phyloP scores from a whole-genome alignment of 2,113 vertebrate genomes.

The Polyodon spathula region DNA sequence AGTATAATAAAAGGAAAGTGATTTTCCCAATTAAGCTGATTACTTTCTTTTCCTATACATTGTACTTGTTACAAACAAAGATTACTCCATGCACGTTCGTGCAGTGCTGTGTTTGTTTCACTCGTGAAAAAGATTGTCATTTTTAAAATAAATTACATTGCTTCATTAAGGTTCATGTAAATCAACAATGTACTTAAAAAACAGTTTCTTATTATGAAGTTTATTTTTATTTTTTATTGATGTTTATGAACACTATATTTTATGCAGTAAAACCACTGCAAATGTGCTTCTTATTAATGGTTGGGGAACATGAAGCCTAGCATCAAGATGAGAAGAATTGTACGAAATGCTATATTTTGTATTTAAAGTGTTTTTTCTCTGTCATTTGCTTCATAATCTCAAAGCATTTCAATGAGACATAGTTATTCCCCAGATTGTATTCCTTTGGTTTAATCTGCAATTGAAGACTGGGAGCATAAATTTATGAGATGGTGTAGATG shows the following conservation, averaged over 20 bases:
- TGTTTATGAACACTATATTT: slow-evolving; percentile 7
- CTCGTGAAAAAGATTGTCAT: too few relatives aligned
- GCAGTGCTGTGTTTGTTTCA: too few relatives aligned
- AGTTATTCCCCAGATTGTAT: neutral
- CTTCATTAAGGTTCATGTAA: too few relatives aligned
- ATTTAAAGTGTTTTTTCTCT: slow-evolving; percentile 5
- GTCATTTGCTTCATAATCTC: neutral
- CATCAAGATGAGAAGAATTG: slow-evolving; percentile 1
- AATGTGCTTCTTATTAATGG: neutral
- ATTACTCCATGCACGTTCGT: too few relatives aligned
- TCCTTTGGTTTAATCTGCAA: neutral
- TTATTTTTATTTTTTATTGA: neutral
- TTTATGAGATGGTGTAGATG: neutral
- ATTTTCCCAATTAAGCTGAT: too few relatives aligned
- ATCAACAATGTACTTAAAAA: too few relatives aligned
- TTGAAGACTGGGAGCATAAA: neutral
- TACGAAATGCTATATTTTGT: slow-evolving; percentile 7
- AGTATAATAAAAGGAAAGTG: too few relatives aligned
- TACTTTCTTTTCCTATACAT: too few relatives aligned
- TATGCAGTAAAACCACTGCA: neutral
- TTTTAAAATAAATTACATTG: too few relatives aligned
- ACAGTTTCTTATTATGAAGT: too few relatives aligned
- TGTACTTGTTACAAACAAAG: too few relatives aligned
- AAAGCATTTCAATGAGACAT: neutral
- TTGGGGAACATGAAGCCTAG: slow-evolving; percentile 5